Base-by-base conservation (phyloP, 2,113 vertebrate genomes). In the Geothlypis trichas region DNA sequence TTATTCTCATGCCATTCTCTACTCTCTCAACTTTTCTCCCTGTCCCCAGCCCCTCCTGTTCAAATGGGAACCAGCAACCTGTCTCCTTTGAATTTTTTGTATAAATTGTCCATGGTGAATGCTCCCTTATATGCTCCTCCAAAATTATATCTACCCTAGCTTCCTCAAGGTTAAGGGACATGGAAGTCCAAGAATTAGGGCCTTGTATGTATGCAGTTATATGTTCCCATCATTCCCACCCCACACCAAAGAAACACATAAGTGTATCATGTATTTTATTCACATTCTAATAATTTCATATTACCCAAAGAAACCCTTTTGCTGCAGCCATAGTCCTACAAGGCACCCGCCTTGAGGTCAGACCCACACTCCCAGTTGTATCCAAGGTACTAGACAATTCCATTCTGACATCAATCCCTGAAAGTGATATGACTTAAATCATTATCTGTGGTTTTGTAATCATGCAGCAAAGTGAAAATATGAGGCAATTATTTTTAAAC, bases 1-100 rank as follows among this genome's bases (percentile, higher is more conserved):
- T 96, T 72, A 54, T 89, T 94, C 68, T 78, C 44, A 35, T 87
- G 61, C 71, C 68, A 87, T 74, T 72, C 82, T 91, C 76, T 39
- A 41, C 63, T 47, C 87, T 82, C 31, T 73, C 76, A 72, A 84
- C 47, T 94, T 86, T 42, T 52, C 76, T 47, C 71, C 15, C 31
- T 51, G 14, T 63, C 4, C 15, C 44, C 11, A 35, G 5, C 9
- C 5, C 2, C 8, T 22, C 8, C 21, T 15, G 19, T 51, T 49
- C 63, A 44, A 77, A 71, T 21, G 14, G 35, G 14, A 87, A 19
- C 37, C 31, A 75, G 26, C 22, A 84, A 72, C 85, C 76, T 90
- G 28, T 44, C 62, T 62, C 68, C 44, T 73, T 73, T 17, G 13
- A 74, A 18, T 35, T 66, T 87, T 94, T 80, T 63, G 10, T 47